Conservation (phyloP, 2,113 vertebrate species). For the Pelecanoides urinatrix region DNA sequence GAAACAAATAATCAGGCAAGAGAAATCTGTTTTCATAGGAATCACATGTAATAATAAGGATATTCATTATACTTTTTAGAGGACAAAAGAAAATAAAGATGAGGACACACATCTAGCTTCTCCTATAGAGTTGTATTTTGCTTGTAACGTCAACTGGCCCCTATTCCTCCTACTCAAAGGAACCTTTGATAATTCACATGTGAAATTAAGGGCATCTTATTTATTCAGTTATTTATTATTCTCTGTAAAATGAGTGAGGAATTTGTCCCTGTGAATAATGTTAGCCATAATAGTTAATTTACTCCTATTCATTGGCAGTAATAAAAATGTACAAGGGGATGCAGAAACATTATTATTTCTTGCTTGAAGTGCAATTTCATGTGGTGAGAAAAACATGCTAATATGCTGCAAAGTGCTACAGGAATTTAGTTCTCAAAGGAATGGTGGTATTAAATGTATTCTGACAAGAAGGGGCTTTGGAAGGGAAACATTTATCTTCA, state of each 20-base stretch:
- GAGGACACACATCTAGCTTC: conserved; percentile 20
- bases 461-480: conserved; percentile 82
- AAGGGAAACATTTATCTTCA: conserved; percentile 87
- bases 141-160: conserved; percentile 49
- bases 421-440: conserved; percentile 83
- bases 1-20: neutral
- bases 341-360: conserved; percentile 84
- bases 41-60: neutral
- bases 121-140: conserved; percentile 29
- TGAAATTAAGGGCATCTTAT: conserved; percentile 82
- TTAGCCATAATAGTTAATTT: conserved; percentile 83
- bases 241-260: conserved; percentile 80
- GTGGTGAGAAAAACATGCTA: conserved; percentile 81
- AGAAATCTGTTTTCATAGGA: neutral
- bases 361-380: conserved; percentile 84
- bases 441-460: conserved; percentile 82
- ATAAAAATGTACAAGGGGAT: conserved; percentile 82
- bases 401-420: conserved; percentile 80
- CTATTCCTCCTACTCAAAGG: conserved; percentile 49
- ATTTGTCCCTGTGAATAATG: conserved; percentile 82
- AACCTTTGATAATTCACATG: conserved; percentile 77
- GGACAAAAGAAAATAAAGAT: neutral
- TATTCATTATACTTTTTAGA: neutral
- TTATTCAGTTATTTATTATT: conserved; percentile 83
- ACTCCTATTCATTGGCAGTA: conserved; percentile 84